phyloP scores from a whole-genome alignment of 1,140 invertebrate species.

The Eubasilissa regina region DNA sequence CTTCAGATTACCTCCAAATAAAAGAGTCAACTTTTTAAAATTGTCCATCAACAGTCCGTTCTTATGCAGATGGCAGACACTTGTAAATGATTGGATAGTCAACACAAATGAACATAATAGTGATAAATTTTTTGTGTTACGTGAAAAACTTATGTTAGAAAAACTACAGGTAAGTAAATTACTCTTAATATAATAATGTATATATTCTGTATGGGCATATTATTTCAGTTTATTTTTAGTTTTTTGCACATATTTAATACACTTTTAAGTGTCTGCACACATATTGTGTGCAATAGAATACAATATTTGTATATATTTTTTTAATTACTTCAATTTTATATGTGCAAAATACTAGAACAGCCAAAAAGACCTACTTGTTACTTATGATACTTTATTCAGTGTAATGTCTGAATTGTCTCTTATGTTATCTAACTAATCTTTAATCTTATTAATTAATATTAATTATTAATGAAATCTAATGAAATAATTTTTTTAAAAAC shows the following conservation, averaged over 20 bases:
- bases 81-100: conserved; percentile 80
- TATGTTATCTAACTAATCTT: no score
- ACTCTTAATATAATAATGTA: background rate
- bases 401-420: no score
- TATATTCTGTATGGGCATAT: background rate
- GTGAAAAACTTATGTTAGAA: conserved; percentile 71
- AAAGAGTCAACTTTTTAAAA: conserved; percentile 87
- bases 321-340: no score
- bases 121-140: conserved; percentile 72
- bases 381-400: no score
- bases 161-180: conserved; percentile 63
- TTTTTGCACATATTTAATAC: background rate
- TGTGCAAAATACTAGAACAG: no score
- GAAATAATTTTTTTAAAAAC: no score
- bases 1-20: conserved; percentile 86
- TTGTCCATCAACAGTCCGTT: conserved; percentile 85
- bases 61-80: conserved; percentile 79
- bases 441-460: no score
- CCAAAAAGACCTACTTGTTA: no score
- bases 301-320: no score
- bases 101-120: conserved; percentile 37
- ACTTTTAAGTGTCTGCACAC: no score
- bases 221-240: background rate
- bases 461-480: no score
- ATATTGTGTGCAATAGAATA: no score